Percentiles rank a stretch among this genome's conserved stretches.
phyloP scores from a whole-genome alignment of 2,797 vertebrate species.

The Gambelia wislizenii region DNA sequence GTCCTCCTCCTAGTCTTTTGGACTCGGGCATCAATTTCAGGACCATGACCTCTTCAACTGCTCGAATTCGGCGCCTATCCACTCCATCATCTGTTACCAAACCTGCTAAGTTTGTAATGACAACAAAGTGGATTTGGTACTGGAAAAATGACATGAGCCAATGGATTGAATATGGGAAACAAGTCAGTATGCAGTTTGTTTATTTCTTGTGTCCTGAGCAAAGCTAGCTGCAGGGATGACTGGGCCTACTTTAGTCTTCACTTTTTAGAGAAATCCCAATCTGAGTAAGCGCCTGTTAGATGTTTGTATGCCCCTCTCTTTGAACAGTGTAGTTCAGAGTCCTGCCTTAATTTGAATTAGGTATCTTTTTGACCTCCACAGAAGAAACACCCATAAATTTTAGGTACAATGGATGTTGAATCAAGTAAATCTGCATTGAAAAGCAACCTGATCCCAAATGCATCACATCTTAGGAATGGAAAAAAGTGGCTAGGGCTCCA shows the following conservation, averaged over 20 bases:
- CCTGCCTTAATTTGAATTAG: neutral
- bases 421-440: neutral
- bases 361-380: neutral
- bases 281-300: neutral
- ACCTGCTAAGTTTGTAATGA: slow-evolving; percentile 77
- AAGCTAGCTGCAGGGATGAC: neutral
- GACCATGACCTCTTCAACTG: slow-evolving; percentile 78
- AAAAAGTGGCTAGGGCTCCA: neutral
- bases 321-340: neutral
- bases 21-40: slow-evolving; percentile 78
- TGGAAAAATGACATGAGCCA: slow-evolving; percentile 81
- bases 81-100: slow-evolving; percentile 84
- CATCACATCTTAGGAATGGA: neutral
- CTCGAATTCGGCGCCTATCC: slow-evolving; percentile 84
- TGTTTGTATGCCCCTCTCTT: neutral
- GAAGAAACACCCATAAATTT: neutral
- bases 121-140: slow-evolving; percentile 94
- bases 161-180: slow-evolving; percentile 86
- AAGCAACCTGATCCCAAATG: neutral
- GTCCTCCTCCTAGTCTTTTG: slow-evolving; percentile 39
- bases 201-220: neutral
- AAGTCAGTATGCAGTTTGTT: slow-evolving; percentile 76
- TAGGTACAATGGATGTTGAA: neutral
- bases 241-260: neutral
- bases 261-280: neutral